Base-by-base conservation (phyloP, 2,888 invertebrate genomes). In the Plebejus melissa region DNA sequence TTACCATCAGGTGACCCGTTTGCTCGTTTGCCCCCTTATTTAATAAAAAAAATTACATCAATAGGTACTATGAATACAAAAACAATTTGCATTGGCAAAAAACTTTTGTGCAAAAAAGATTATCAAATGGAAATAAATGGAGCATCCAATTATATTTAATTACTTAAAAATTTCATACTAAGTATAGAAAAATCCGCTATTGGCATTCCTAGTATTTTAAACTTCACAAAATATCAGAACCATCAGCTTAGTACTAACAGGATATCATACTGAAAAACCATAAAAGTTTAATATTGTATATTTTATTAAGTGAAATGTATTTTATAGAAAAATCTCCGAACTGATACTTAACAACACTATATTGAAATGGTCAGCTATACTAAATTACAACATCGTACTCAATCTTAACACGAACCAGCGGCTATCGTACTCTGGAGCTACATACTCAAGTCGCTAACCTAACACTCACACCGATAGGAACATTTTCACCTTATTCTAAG, bases 401-500 rank as follows among this genome's bases (percentile, higher is more conserved):
- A 74, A 75, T 75, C 75, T 76, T 76, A 77, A 76, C 72, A 76
- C 80, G 77, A 79, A 82, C 82, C 71, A 22, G 50, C 28, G 50
- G 72, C 54, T 72, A 41, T 11, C 71, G 71, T 46, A 11, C 22
- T 22, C 41, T 22, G 70, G 22, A 2, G n/a, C 71, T 71, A 71
- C 71, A 28, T 46, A 70, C 69, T 7, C 36, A 36, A 38, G 38
- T 70, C 50, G 76, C 78, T 76, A 77, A 80, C 78, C 28, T 32
- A 72, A 81, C 85, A 87, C 86, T 86, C 83, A 89, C 90, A 90
- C 86, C 87, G 90, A 90, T 93, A 93, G 93, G 93, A 93, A 93
- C 93, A 92, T 93, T 92, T 91, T 88, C 91, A 90, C 91, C 93
- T 90, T 92, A 92, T 79, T 82, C 87, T 89, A 89, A 78, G 79